phyloP scores from a whole-genome alignment of 1,140 invertebrate genomes.

The Carposina sasakii region DNA sequence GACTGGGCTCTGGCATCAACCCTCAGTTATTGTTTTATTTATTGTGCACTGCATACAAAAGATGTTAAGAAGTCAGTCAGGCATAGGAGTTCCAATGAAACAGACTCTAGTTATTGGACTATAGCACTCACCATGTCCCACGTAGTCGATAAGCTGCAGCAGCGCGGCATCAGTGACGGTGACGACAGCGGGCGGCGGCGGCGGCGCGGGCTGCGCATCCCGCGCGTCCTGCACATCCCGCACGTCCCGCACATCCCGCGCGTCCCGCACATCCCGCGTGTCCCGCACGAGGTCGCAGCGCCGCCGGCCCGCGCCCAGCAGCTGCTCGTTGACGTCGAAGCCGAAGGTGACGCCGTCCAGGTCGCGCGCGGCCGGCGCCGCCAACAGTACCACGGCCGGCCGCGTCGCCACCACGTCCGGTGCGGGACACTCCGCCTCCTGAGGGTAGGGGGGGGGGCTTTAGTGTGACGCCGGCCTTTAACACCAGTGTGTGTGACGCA shows the following conservation, averaged over 20 bases:
- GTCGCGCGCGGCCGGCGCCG: constrained; percentile 66
- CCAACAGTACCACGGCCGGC: constrained; percentile 76
- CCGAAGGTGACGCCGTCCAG: constrained; percentile 77
- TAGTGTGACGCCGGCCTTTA: background rate
- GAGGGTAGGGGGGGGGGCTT: background rate
- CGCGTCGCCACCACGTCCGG: constrained; percentile 58
- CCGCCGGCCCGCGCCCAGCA: constrained; percentile 54
- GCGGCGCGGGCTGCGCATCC: constrained; percentile 31
- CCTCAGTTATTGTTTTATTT: no score
- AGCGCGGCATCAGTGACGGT: no score
- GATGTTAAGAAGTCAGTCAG: no score
- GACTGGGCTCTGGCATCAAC: no score
- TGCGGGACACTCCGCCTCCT: constrained; percentile 25
- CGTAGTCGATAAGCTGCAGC: constrained; percentile 78
- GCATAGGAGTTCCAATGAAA: no score
- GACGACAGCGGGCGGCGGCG: constrained; percentile 23
- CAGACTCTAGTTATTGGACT: no score
- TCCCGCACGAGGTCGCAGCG: constrained; percentile 43
- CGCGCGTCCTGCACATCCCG: constrained; percentile 44
- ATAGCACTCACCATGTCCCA: constrained; percentile 74
- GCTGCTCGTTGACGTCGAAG: constrained; percentile 79
- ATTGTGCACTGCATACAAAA: no score
- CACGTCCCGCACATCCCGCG: constrained; percentile 13
- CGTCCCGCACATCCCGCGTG: constrained; percentile 14
- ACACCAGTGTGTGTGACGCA: no score